These are phyloP conservation scores for Marcusenius ussheri DNA, from an alignment of 2,113 vertebrate genomes.

Conservation along the genomic window DNA sequence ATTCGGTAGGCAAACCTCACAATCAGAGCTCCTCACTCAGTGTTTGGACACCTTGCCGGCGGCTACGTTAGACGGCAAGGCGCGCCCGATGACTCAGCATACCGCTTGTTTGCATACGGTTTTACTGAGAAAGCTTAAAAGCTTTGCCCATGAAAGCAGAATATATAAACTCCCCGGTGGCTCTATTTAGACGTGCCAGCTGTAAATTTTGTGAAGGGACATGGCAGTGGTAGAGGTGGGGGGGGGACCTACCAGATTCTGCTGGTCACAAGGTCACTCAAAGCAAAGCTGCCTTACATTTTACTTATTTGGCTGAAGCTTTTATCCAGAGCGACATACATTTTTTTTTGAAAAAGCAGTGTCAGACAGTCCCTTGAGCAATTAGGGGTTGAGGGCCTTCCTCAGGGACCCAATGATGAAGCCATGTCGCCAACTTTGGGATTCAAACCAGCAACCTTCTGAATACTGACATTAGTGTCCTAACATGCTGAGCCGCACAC, in stretches of 20 bases:
- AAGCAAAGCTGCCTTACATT: neutral
- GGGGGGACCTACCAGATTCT: neutral
- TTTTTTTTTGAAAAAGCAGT: neutral
- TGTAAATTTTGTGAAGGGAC: neutral
- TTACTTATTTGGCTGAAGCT: neutral
- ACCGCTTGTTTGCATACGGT: neutral
- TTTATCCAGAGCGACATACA: neutral
- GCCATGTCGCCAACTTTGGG: neutral
- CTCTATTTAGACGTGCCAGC: neutral
- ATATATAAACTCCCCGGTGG: neutral
- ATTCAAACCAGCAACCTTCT: neutral
- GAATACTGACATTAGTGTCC: neutral
- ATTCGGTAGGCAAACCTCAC: neutral
- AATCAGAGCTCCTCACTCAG: neutral
- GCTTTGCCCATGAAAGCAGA: neutral
- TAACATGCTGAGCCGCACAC: neutral
- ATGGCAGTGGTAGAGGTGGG: neutral
- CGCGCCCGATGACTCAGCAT: neutral
- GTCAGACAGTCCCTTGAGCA: neutral
- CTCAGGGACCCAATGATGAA: neutral
- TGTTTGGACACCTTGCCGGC: neutral
- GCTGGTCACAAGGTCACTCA: neutral
- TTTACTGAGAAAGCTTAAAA: constrained; percentile 2
- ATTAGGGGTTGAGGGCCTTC: neutral
- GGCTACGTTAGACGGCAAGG: neutral